Percentiles rank a stretch among this genome's conserved stretches.
phyloP scores from a whole-genome alignment of 2,888 invertebrate species.

The Coelinius sp. region DNA sequence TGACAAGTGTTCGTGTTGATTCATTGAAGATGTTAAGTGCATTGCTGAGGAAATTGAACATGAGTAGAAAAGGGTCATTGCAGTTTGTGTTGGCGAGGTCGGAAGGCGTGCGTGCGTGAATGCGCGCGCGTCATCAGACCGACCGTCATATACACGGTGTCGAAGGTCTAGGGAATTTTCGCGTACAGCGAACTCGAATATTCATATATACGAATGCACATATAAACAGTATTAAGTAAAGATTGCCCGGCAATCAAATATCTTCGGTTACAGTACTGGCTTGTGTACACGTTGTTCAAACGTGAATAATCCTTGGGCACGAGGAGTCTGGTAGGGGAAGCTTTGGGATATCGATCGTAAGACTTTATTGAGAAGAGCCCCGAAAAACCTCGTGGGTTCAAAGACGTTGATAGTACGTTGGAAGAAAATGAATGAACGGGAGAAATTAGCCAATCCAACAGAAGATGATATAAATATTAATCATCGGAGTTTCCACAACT shows the following conservation, averaged over 20 bases:
- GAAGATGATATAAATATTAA: background rate
- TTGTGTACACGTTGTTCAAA: background rate
- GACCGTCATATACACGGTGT: constrained; percentile 11
- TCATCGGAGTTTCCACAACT: constrained; percentile 4
- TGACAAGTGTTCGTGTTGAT: background rate
- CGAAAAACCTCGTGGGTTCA: background rate
- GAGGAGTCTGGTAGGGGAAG: background rate
- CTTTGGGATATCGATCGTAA: background rate
- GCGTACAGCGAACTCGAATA: background rate
- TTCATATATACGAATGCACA: background rate
- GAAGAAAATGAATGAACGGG: constrained; percentile 3
- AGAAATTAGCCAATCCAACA: background rate
- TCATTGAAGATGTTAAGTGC: background rate
- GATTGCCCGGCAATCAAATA: background rate
- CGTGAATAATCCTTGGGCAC: background rate
- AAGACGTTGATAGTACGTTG: background rate
- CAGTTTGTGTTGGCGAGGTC: constrained; percentile 40
- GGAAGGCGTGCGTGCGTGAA: constrained; percentile 40
- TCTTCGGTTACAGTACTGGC: background rate
- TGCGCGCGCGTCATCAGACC: constrained; percentile 25
- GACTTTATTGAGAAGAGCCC: background rate
- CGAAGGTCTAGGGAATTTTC: constrained; percentile 23
- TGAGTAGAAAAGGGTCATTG: constrained; percentile 25
- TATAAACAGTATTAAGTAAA: background rate
- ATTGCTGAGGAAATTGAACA: constrained; percentile 1